Evolutionary conservation across 2,113 vertebrate genomes (phyloP), one percentile per base, ranked within the genome.

Genomic region (Seriola dumerili): DNA sequence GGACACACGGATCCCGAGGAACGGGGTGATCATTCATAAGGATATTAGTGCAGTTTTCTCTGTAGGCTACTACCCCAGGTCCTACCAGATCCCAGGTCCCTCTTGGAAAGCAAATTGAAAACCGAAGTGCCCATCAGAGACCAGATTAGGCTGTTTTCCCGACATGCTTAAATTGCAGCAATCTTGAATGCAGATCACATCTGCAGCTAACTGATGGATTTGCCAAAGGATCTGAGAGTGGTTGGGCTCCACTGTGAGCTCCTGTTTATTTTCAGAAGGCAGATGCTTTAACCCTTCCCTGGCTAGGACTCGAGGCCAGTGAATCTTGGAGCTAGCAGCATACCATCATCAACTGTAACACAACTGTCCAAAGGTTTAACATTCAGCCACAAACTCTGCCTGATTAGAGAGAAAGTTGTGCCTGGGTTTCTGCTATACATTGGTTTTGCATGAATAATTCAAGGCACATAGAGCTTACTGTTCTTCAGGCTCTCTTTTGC

Each of bases 191-290:
- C 94, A 94, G 93, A 96, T 95, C 94, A 94, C 95, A 94, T 96
- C 93, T 94, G 92, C 87, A 81, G 90, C 90, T 95, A 95, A 95
- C 94, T 95, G 94, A 95, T 93, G 94, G 95, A 95, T 96, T 95
- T 96, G 91, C 92, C 86, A 89, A 85, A 90, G 92, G 94, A 94
- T 92, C 91, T 91, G 83, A 89, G 92, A 92, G 86, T 77, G 84
- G 88, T 83, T 85, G 13, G 25, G 72, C 89, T 93, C 90, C 81
- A 72, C 79, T 78, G 90, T 89, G 90, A 87, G 80, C 88, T 81
- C 61, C 69, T 92, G 91, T 94, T 94, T 93, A 93, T 95, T 92
- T 91, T 85, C 88, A 84, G 88, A 85, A 86, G 67, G 83, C 86
- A 81, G 87, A 88, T 82, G 83, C 69, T 88, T 94, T 93, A 94